Conservation (phyloP, 2,797 vertebrate species). For the Mareca penelope region DNA sequence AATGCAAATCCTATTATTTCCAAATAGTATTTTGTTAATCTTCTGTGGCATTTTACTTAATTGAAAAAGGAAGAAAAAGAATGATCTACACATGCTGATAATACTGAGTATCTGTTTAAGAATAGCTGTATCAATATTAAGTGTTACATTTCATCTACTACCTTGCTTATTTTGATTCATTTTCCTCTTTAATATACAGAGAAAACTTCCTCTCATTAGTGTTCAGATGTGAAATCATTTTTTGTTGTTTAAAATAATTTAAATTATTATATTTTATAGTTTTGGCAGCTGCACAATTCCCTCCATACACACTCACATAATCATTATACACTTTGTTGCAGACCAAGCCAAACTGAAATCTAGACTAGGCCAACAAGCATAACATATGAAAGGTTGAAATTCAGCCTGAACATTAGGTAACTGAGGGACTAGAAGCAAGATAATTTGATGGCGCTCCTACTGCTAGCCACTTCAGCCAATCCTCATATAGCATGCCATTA, state of each 20-base stretch:
- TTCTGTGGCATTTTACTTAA: accelerated
- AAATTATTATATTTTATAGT: neutral
- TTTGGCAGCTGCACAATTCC: neutral
- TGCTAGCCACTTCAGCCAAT: neutral
- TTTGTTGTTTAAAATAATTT: neutral
- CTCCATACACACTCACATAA: neutral
- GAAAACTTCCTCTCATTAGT: neutral
- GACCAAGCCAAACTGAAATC: neutral
- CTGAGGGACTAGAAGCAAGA: neutral
- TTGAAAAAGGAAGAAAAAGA: neutral
- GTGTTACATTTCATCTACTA: neutral
- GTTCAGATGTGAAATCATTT: neutral
- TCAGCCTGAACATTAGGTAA: neutral
- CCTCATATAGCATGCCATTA: neutral
- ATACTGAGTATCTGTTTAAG: neutral
- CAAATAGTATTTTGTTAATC: neutral
- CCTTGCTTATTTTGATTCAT: neutral
- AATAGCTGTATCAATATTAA: neutral
- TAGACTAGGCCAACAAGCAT: neutral
- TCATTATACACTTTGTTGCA: neutral
- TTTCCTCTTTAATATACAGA: neutral
- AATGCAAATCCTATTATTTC: neutral
- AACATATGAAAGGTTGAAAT: neutral
- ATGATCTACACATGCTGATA: neutral
- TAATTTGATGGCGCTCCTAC: neutral